Conservation (phyloP, 2,113 vertebrate genomes). For the Tragelaphus buxtoni region DNA sequence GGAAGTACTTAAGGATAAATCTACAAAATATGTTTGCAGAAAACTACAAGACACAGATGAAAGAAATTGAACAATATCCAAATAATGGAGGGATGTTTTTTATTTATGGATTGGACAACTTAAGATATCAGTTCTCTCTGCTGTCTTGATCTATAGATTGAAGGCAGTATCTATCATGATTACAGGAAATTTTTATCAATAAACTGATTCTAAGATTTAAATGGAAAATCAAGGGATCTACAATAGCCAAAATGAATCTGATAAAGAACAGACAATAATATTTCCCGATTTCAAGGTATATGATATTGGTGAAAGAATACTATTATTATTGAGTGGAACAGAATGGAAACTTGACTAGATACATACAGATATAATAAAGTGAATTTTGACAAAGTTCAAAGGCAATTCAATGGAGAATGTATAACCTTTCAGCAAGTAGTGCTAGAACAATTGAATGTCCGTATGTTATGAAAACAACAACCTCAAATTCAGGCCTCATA, state of each 20-base stretch:
- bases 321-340: neutral
- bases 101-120: neutral
- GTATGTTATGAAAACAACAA: neutral
- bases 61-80: neutral
- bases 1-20: neutral
- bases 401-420: neutral
- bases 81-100: neutral
- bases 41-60: too few species aligned
- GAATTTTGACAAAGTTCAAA: neutral
- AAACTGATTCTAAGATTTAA: neutral
- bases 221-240: neutral
- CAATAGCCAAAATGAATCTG: neutral
- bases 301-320: neutral
- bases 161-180: neutral
- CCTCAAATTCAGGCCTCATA: neutral
- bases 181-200: neutral
- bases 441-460: neutral
- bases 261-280: neutral
- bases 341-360: neutral
- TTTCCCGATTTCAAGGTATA: neutral
- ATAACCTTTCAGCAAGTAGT: neutral
- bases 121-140: neutral
- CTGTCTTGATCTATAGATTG: neutral
- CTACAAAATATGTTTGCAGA: neutral
- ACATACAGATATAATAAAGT: neutral